A percentile compares a stretch with the other conserved stretches of the same genome.
Conservation (phyloP, 2,113 vertebrate species). For the Aegotheles bennettii region DNA sequence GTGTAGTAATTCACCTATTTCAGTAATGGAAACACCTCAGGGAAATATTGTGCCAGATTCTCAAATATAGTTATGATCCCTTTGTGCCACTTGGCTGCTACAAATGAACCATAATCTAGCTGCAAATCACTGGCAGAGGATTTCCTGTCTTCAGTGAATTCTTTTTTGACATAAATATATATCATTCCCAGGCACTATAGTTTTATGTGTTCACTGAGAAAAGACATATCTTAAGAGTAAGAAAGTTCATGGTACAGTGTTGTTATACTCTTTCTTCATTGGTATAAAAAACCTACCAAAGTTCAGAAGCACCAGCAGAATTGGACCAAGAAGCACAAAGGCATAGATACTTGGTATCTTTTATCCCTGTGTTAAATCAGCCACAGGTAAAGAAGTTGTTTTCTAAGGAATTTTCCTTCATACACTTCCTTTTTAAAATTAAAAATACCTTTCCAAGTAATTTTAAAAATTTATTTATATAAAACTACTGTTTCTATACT, state of each 20-base stretch:
- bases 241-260: not conserved
- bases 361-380: not conserved
- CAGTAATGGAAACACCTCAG: not conserved
- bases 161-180: not conserved
- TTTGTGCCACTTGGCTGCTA: not conserved
- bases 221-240: not conserved
- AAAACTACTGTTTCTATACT: not conserved
- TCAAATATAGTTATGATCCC: not conserved
- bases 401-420: not conserved
- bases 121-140: not conserved
- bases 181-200: not conserved
- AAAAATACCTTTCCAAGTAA: not conserved
- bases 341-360: not conserved
- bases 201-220: not conserved
- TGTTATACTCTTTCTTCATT: not conserved
- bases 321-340: not conserved
- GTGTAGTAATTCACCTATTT: not conserved
- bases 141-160: not conserved
- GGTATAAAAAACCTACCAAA: not conserved
- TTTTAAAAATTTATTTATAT: not conserved
- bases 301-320: not conserved
- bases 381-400: not conserved
- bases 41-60: slow-evolving; percentile 12
- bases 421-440: not conserved
- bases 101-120: not conserved